phyloP scores from a whole-genome alignment of 2,888 invertebrate genomes.

The Hipparchia semele region DNA sequence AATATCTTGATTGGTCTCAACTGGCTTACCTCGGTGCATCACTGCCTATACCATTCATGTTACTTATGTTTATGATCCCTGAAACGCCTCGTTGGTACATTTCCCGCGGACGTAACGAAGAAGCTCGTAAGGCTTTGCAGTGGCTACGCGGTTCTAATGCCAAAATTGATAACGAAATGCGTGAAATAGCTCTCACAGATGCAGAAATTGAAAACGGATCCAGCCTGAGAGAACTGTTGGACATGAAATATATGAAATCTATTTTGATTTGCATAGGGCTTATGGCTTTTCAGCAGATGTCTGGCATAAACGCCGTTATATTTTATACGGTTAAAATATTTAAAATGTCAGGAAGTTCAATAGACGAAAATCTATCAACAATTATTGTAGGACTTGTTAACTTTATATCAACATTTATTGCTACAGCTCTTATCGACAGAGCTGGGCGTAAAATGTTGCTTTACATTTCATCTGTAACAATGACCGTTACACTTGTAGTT shows the following conservation, averaged over 20 bases:
- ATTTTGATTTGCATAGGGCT: conserved; percentile 92
- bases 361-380: conserved; percentile 90
- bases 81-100: conserved; percentile 97
- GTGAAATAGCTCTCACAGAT: conserved; percentile 88
- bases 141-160: conserved; percentile 92
- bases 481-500: conserved; percentile 88
- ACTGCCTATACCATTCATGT: conserved; percentile 89
- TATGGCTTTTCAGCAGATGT: conserved; percentile 98
- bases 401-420: conserved; percentile 94
- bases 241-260: conserved; percentile 88
- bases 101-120: conserved; percentile 88
- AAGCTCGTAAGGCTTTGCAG: conserved; percentile 89
- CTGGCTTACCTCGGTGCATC: conserved; percentile 91
- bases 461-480: conserved; percentile 91
- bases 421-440: conserved; percentile 93
- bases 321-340: conserved; percentile 97
- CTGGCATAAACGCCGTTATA: conserved; percentile 97
- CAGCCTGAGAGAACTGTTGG: conserved; percentile 86
- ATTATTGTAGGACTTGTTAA: conserved; percentile 96
- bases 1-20: conserved; percentile 90
- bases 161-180: conserved; percentile 90
- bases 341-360: conserved; percentile 90
- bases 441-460: conserved; percentile 94
- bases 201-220: conserved; percentile 86
- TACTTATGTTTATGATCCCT: conserved; percentile 93